A percentile compares a stretch with the other conserved stretches of the same genome.
Conservation (phyloP, 2,113 vertebrate genomes). For the Notothenia rossii region DNA sequence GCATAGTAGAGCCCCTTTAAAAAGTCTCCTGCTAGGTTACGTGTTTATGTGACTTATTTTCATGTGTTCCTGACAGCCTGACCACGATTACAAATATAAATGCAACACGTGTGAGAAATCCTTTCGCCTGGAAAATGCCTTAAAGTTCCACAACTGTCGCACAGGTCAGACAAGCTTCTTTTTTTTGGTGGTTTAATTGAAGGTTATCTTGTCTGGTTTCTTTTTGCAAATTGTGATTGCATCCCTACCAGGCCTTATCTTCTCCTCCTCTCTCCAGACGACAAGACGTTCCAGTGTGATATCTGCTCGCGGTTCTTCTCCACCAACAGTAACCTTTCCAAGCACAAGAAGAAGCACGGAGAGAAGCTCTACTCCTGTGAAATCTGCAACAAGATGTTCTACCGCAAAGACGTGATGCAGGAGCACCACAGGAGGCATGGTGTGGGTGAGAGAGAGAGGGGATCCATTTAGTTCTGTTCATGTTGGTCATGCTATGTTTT, state of each 20-base stretch:
- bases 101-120: conserved; percentile 95
- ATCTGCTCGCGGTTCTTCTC: conserved; percentile 99
- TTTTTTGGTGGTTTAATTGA: neutral
- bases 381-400: conserved; percentile 98
- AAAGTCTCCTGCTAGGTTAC: neutral
- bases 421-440: conserved; percentile 96
- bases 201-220: neutral
- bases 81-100: conserved; percentile 92
- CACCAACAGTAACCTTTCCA: conserved; percentile 99
- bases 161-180: conserved; percentile 85
- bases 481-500: neutral
- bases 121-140: conserved; percentile 94
- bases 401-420: conserved; percentile 97
- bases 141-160: conserved; percentile 98
- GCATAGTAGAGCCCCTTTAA: no score
- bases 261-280: conserved; percentile 84
- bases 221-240: neutral
- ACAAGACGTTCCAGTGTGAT: conserved; percentile 99
- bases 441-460: conserved; percentile 83
- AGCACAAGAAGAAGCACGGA: conserved; percentile 99
- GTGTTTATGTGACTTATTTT: neutral
- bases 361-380: conserved; percentile 98
- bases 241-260: neutral
- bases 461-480: neutral
- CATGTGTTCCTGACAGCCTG: conserved; percentile 83